These are phyloP conservation scores for Halictus quadricinctus DNA, from an alignment of 2,888 invertebrate species.

Conservation along the genomic window DNA sequence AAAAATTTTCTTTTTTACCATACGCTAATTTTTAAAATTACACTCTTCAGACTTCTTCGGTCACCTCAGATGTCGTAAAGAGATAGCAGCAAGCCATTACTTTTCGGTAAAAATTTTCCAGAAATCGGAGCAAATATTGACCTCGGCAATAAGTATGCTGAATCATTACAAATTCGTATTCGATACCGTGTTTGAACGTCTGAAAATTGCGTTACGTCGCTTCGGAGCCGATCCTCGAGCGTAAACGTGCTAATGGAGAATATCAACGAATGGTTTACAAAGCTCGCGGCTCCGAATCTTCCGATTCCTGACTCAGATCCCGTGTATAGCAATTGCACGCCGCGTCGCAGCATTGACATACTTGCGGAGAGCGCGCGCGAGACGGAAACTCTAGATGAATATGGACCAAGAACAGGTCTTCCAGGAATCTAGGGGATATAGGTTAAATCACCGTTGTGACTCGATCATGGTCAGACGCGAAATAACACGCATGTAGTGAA, in stretches of 20 bases:
- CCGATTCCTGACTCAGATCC: slow-evolving; percentile 10
- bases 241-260: background rate
- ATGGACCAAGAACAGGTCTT: slow-evolving; percentile 1
- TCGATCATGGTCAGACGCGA: background rate
- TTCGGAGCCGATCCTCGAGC: background rate
- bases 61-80: background rate
- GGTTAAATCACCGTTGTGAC: background rate
- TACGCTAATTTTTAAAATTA: too few species aligned
- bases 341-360: slow-evolving; percentile 9
- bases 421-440: slow-evolving; percentile 1
- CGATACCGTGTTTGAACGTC: background rate
- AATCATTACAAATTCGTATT: background rate
- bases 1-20: background rate
- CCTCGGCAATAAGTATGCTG: background rate
- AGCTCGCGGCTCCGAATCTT: background rate
- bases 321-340: background rate
- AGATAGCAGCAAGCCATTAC: background rate
- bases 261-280: background rate
- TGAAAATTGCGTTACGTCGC: background rate
- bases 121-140: background rate
- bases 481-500: background rate
- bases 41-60: too few species aligned
- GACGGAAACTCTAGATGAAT: background rate
- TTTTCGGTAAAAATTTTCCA: background rate
- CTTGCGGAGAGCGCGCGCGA: background rate